Conservation (phyloP, 92 coral and sea anemone species). For the Umimayanthus kanabou region DNA sequence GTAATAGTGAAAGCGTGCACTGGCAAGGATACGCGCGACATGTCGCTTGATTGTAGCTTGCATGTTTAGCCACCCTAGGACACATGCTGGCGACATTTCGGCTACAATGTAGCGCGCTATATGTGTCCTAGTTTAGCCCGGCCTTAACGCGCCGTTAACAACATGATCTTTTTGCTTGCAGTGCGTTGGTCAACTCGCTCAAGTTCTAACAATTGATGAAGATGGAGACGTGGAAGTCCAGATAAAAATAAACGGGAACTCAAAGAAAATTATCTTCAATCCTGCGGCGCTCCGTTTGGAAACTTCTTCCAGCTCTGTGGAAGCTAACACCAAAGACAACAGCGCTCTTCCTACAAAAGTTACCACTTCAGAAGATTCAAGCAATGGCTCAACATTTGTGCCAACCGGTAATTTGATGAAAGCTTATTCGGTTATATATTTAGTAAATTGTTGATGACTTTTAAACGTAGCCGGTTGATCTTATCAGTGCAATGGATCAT, state of each 20-base stretch:
- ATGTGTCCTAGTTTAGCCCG: no score
- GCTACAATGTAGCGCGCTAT: no score
- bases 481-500: no score
- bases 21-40: no score
- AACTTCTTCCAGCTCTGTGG: not conserved
- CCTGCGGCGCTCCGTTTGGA: slow-evolving; percentile 18
- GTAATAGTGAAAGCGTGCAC: no score
- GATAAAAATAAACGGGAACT: not conserved
- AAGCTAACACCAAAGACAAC: not conserved
- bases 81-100: no score
- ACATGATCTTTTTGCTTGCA: not conserved
- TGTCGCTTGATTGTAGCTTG: no score
- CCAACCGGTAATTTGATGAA: not conserved
- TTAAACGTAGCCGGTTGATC: not conserved
- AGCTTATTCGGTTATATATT: not conserved
- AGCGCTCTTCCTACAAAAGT: not conserved
- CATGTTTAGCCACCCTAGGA: no score
- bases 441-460: no score
- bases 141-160: no score
- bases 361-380: not conserved
- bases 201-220: not conserved
- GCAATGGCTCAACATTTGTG: not conserved
- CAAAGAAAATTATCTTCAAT: not conserved
- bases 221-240: slow-evolving; percentile 19
- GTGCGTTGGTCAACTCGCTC: slow-evolving; percentile 17